These are phyloP conservation scores for Paracentrotus lividus DNA, from an alignment of 53 echinoderm and acorn worm species.

Conservation along the genomic window DNA sequence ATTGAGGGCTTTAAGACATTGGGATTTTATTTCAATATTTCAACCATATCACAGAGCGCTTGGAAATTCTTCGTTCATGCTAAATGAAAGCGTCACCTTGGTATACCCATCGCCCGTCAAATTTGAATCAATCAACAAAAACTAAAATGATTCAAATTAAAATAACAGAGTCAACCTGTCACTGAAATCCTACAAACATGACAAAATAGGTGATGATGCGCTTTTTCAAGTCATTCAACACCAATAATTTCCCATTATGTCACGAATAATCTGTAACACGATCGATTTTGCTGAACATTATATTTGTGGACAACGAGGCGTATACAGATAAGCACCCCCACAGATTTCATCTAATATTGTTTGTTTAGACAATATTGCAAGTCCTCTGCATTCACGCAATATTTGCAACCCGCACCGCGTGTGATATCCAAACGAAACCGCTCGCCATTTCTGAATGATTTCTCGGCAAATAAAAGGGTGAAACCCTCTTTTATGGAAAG, in stretches of 20 bases:
- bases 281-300: background rate
- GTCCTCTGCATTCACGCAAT: background rate
- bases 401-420: background rate
- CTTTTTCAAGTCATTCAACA: background rate
- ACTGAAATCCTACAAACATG: background rate
- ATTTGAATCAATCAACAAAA: no score
- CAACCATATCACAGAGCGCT: no score
- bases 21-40: no score
- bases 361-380: constrained; percentile 34
- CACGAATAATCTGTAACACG: background rate
- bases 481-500: no score
- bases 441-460: background rate
- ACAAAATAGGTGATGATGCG: background rate
- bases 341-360: background rate
- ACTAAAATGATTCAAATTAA: no score
- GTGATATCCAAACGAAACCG: background rate
- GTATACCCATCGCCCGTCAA: no score
- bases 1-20: no score
- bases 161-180: no score
- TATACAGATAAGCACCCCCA: background rate
- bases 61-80: no score
- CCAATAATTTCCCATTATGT: background rate
- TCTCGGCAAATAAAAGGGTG: constrained; percentile 14
- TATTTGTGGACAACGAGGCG: background rate
- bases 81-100: no score